Base-by-base conservation (phyloP, 2,888 invertebrate genomes). In the Prosopocoilus inquinatus region DNA sequence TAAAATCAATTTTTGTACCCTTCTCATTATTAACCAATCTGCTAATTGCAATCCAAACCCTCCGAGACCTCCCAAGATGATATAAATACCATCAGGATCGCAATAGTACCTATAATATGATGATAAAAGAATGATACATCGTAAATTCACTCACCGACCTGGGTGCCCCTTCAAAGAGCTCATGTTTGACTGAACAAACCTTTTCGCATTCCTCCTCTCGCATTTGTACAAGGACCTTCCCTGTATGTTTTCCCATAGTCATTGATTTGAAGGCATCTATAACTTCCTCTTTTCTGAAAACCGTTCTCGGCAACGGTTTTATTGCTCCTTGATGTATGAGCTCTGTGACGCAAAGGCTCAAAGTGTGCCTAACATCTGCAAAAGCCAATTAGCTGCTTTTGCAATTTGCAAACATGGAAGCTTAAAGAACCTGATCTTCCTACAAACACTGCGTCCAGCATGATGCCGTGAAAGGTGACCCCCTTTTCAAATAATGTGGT, bases 41-140 rank as follows among this genome's bases (percentile, higher is more conserved):
- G 88, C 86, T 47, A 96, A 75, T 74, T 96, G 96, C 47, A 96
- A 79, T 3, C 96, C 96, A 70, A 96, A 93, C 0, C 96, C 96
- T 41, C 96, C 96, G 0, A 96, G 80, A 45, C 96, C 95, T 9
- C 91, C 90, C 1, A 87, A 80, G 3, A 90, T 81, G 0, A 90
- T 68, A 13, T 51, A 49, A 2, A 50, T 48, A 13, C 32, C 34
- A 15, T 49, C 41, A 7, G 49, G 50, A 38, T 50, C 39, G 12
- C 49, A 47, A 35, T 50, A 41, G 34, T 47, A 67, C 61, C 68
- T 65, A 32, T 61, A 53, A 45, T 61, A 43, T 9, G 57, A 60
- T 12, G 7, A 28, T 9, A 4, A 2, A 43, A 43, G 2, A 9
- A 7, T 9, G 16, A 45, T 2, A 9, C 46, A 9, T 46, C 1